phyloP scores from a whole-genome alignment of 2,797 vertebrate species.

The Xenentodon cancila region DNA sequence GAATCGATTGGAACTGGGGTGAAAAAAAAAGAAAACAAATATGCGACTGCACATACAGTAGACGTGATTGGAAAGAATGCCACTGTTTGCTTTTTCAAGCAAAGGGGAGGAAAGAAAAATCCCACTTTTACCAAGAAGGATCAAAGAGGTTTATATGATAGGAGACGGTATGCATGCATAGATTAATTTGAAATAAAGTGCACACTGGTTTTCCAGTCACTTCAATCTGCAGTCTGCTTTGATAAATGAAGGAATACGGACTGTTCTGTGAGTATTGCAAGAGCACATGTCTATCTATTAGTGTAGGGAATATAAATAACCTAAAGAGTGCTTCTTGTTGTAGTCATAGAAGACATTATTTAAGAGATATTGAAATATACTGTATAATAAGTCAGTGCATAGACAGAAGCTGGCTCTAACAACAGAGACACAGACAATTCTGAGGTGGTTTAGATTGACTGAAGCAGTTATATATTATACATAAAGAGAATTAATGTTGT shows the following conservation, averaged over 20 bases:
- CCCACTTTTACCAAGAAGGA: slow-evolving; percentile 53
- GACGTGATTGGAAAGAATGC: slow-evolving; percentile 79
- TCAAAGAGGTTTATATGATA: slow-evolving; percentile 70
- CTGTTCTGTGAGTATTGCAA: slow-evolving; percentile 66
- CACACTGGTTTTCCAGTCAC: slow-evolving; percentile 14
- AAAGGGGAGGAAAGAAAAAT: slow-evolving; percentile 56
- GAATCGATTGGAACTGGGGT: slow-evolving; percentile 75
- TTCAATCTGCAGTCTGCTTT: slow-evolving; percentile 50
- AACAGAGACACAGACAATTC: too few relatives aligned
- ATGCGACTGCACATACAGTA: slow-evolving; percentile 70
- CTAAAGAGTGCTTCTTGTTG: too few relatives aligned
- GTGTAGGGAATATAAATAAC: too few relatives aligned
- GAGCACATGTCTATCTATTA: slow-evolving; percentile 57
- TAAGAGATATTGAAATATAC: too few relatives aligned
- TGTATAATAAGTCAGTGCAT: too few relatives aligned
- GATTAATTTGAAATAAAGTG: slow-evolving; percentile 51
- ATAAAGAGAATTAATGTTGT: too few relatives aligned
- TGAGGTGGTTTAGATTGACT: too few relatives aligned
- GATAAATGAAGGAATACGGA: slow-evolving; percentile 61
- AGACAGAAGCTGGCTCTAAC: too few relatives aligned
- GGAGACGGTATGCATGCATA: slow-evolving; percentile 49
- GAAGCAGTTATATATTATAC: too few relatives aligned
- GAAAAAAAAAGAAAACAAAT: slow-evolving; percentile 66
- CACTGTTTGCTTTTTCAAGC: slow-evolving; percentile 75
- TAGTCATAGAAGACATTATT: too few relatives aligned